Evolutionary conservation across 2,888 invertebrate species (phyloP), one percentile per base, ranked within the genome.

Genomic region (Drosophila gaucha): DNA sequence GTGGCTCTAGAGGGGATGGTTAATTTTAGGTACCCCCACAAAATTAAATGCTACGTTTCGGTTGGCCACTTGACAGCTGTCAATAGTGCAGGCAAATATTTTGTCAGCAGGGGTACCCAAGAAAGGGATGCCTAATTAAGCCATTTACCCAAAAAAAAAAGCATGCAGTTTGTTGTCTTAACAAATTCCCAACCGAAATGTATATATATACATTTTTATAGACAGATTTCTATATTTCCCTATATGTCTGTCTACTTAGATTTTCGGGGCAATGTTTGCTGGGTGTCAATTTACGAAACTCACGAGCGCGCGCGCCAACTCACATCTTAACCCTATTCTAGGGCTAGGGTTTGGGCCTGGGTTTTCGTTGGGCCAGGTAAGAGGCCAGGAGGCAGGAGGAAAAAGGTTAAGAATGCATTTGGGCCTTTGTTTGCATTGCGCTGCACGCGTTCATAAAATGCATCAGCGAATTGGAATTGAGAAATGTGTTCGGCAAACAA

Each of bases 381-480:
- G 52, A 62, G 60, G 51, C 47, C n/a, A 47, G 35, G 26, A 39
- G 60, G 49, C 30, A 3, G 9, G 46, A 47, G 30, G 58, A 30
- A 84, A 82, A 84, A 83, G 86, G 84, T 78, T 86, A 86, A 71
- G 72, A 83, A 76, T 80, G 76, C 71, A 59, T 85, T 82, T 73
- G 64, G 74, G 66, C 64, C 70, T 78, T 75, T 82, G 80, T 79
- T 82, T 85, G 79, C 49, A 43, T 57, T 62, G 68, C 18, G 59
- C 28, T 86, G 74, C 86, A 77, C 86, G 82, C 78, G 79, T 86
- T 78, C 83, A 88, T 89, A 85, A 89, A 89, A 89, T 79, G 89
- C 89, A 89, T 89, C 89, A 87, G 76, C 85, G 86, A 87, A 82
- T 73, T 57, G 70, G 38, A 73, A 73, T 88, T 78, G 78, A 79